Evolutionary conservation across 1,140 invertebrate genomes (phyloP), one percentile per base, ranked within the genome.

Genomic region (Polypedilum vanderplanki): DNA sequence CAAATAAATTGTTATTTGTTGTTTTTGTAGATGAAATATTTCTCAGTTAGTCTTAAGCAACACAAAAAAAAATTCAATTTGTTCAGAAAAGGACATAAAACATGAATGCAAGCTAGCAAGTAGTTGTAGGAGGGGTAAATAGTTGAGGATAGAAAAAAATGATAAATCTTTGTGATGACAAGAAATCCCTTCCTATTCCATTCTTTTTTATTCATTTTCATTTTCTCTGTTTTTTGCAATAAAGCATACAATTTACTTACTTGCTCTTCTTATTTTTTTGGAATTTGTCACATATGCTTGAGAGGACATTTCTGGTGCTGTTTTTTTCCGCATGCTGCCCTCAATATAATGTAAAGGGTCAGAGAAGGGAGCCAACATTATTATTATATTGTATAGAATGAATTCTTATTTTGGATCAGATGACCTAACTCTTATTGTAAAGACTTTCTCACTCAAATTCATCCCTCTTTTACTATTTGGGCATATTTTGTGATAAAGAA

Each of bases 91-190:
- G 41, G 12, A 57, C 12, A 57, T n/a, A 57, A 46, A 46, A 8
- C 24, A 33, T n/a, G 40, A 10, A 15, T 12, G 46, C 46, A 57
- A 57, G 15, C 40, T n/a, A 57, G 46, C 3, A 57, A 33, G 24
- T 5, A 33, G 24, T 33, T 3, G 24, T 1, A 33, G 24, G 24
- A 57, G 46, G 41, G 46, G n/a, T 57, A 57, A 57, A 57, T 57
- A n/a, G 41, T 46, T 12, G 41, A 46, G 41, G 46, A 57, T n/a
- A n/a, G 46, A 57, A n/a, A 57, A 46, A 57, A 57, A 57, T 57
- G 46, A 57, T 57, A 57, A 57, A 57, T 57, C 46, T 57, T 15
- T 57, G 46, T 12, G 46, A 12, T 57, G 46, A 57, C 46, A 57
- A n/a, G n/a, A n/a, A 57, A 57, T 57, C 46, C 46, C n/a, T 57